A percentile compares a stretch with the other conserved stretches of the same genome.
Conservation (phyloP, 2,113 vertebrate genomes). For the Myrmecobius fasciatus region DNA sequence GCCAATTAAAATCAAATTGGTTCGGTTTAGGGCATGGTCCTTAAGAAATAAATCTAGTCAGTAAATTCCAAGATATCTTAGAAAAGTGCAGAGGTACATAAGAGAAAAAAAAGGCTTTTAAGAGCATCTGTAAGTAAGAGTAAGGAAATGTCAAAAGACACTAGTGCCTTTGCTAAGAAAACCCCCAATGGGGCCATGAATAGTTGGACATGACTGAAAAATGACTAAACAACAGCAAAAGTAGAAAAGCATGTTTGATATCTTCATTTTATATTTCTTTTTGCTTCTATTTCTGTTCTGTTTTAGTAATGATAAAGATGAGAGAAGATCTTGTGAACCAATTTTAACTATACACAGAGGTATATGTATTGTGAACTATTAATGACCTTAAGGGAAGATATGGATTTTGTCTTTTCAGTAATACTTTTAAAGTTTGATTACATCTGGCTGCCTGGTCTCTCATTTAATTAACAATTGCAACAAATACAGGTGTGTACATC, state of each 20-base stretch:
- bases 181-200: background rate
- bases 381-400: constrained; percentile 50
- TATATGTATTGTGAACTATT: constrained; percentile 18
- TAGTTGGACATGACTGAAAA: background rate
- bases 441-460: constrained; percentile 36
- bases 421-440: constrained; percentile 59
- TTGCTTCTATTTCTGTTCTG: background rate
- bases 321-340: background rate
- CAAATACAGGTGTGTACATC: background rate
- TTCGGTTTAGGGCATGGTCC: too few species aligned
- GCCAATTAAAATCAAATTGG: too few species aligned
- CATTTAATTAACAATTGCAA: background rate
- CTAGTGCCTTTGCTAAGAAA: background rate
- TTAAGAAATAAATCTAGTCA: too few species aligned
- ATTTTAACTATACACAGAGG: constrained; percentile 44
- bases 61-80: too few species aligned
- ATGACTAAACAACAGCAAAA: background rate
- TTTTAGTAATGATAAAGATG: background rate
- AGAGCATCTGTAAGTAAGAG: background rate
- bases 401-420: constrained; percentile 56
- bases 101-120: too few species aligned
- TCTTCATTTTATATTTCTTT: background rate
- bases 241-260: background rate
- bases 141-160: background rate
- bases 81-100: too few species aligned